Conservation (phyloP, 2,797 vertebrate genomes). For the Myripristis murdjan region DNA sequence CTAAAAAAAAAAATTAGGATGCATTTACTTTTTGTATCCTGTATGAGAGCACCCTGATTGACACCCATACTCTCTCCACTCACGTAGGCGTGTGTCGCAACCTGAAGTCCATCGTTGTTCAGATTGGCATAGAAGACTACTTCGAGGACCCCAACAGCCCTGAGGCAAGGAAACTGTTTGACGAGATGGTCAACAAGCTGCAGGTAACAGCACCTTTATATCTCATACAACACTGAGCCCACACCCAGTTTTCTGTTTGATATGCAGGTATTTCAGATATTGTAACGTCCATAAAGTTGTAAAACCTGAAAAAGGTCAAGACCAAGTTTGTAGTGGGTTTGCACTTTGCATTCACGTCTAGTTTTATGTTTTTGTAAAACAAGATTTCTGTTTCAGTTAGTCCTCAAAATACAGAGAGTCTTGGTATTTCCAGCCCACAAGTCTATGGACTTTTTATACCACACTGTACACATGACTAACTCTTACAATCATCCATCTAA, state of each 20-base stretch:
- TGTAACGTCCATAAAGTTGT: too few species aligned
- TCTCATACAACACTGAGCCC: not conserved
- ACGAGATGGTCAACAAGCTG: constrained; percentile 99
- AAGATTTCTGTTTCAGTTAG: too few species aligned
- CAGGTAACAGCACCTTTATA: constrained; percentile 87
- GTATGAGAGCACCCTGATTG: not conserved
- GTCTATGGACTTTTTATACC: constrained; percentile 30
- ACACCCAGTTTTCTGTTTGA: too few species aligned
- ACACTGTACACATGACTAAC: constrained; percentile 49
- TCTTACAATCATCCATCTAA: constrained; percentile 13
- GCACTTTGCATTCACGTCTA: too few species aligned
- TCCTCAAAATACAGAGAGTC: too few species aligned
- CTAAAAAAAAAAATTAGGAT: too few species aligned
- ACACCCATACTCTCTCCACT: not conserved
- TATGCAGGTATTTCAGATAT: too few species aligned
- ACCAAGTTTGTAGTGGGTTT: too few species aligned
- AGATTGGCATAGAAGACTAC: constrained; percentile 98
- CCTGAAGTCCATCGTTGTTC: constrained; percentile 97
- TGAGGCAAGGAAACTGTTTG: constrained; percentile 97
- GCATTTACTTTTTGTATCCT: not conserved
- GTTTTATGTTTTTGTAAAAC: too few species aligned
- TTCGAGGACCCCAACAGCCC: constrained; percentile 98
- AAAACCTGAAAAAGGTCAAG: too few species aligned
- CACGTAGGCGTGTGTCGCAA: constrained; percentile 94
- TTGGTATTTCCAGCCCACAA: constrained; percentile 10